Percentiles rank a stretch among this genome's conserved stretches.
These are phyloP conservation scores for Dinomys branickii DNA, from an alignment of 2,113 vertebrate species.

Conservation along the genomic window DNA sequence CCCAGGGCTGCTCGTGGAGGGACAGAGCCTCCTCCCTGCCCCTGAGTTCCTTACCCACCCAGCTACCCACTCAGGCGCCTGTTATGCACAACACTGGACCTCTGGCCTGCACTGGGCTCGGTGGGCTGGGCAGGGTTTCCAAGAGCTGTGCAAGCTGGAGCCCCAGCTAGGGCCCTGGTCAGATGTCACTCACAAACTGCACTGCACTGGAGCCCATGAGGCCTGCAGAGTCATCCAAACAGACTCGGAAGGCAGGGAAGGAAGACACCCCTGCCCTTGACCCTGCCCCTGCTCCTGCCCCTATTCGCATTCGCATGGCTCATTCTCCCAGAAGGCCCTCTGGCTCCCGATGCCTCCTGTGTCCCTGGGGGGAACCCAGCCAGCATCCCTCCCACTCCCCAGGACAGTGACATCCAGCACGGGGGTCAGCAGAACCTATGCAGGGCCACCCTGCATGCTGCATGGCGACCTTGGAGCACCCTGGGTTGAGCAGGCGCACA, in stretches of 20 bases:
- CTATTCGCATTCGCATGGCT: too few species aligned
- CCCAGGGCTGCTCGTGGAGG: not conserved
- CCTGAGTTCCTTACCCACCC: not conserved
- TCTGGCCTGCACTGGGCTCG: fast-evolving
- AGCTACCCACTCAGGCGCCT: not conserved
- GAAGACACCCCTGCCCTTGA: not conserved
- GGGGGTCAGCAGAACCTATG: not conserved
- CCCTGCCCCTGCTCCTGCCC: too few species aligned
- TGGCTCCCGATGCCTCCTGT: not conserved
- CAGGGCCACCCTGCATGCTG: fast-evolving
- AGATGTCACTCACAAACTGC: fast-evolving
- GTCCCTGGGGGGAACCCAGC: not conserved
- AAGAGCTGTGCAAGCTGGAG: not conserved
- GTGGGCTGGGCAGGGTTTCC: not conserved
- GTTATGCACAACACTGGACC: fast-evolving
- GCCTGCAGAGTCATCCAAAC: not conserved
- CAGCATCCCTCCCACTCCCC: not conserved
- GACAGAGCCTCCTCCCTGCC: not conserved
- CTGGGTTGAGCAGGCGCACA: fast-evolving
- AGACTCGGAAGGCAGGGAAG: not conserved
- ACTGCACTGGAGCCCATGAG: not conserved
- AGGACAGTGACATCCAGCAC: not conserved
- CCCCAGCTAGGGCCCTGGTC: not conserved
- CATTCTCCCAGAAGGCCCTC: too few species aligned
- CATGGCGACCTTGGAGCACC: not conserved